Conservation (phyloP, 2,113 vertebrate species). For the Edolisoma coerulescens region DNA sequence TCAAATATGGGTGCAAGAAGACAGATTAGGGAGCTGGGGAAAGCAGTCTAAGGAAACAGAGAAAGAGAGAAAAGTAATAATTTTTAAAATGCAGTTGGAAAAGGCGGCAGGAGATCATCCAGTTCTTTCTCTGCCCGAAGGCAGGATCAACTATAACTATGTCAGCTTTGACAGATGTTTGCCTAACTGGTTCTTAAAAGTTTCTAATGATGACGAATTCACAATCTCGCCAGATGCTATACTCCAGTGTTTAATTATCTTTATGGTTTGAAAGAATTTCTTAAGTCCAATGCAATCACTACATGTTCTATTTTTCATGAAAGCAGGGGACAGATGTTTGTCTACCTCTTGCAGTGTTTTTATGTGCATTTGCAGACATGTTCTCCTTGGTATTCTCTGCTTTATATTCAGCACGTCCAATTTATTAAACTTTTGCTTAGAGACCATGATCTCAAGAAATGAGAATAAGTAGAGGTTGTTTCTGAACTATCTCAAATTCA, state of each 20-base stretch:
- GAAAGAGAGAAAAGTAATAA: not conserved
- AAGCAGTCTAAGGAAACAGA: not conserved
- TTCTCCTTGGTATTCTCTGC: not conserved
- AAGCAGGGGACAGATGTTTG: not conserved
- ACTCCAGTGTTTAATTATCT: not conserved
- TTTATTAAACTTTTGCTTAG: not conserved
- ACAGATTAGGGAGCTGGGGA: not conserved
- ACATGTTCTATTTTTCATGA: not conserved
- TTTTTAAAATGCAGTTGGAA: not conserved
- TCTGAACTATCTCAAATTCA: not conserved
- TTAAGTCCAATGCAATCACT: not conserved
- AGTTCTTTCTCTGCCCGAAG: not conserved
- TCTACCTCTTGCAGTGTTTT: not conserved
- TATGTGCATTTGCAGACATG: not conserved
- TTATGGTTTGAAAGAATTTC: not conserved
- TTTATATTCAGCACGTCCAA: accelerated
- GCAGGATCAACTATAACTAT: slow-evolving; percentile 4
- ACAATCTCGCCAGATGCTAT: slow-evolving; percentile 12
- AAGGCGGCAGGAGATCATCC: not conserved
- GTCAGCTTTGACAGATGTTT: slow-evolving; percentile 16
- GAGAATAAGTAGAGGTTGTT: not conserved
- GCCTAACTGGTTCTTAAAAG: not conserved
- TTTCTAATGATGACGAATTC: not conserved
- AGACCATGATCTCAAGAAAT: not conserved
- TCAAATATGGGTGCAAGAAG: not conserved